Evolutionary conservation across 2,888 invertebrate species (phyloP), one percentile per base, ranked within the genome.

Genomic region (Noctua janthina): DNA sequence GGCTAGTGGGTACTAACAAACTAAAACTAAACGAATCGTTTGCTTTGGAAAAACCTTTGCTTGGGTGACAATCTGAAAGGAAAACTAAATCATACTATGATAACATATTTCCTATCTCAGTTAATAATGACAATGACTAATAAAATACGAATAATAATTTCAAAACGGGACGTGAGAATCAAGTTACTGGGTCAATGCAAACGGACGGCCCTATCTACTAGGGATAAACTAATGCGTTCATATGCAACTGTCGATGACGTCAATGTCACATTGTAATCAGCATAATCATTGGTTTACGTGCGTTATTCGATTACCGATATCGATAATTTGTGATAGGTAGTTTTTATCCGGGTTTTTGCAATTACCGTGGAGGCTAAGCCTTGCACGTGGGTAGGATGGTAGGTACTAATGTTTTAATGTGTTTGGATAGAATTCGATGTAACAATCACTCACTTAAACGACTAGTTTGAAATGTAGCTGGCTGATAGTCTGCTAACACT

Each of bases 181-280:
- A n/a, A 64, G 17, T n/a, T 67, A 81, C 46, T 90, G 29, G 92
- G 90, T 92, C 92, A 91, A 74, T 89, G 90, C 80, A 84, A 81
- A 79, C 89, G 90, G 79, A 83, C 79, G 74, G 56, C 1, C 69
- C 59, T 89, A 87, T 87, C 88, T 83, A 76, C 39, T 78, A 85
- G 86, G 92, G 87, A 89, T 89, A 76, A 72, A 46, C 43, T 29
- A 77, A 81, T 81, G 69, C 62, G 15, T 46, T 68, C 68, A 87
- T 72, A 83, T 73, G 78, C 78, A 73, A 56, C 17, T 51, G 59
- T 49, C 49, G 46, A 73, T 81, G 80, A 87, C 85, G 87, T 79
- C 87, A 83, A 66, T 11, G 15, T 23, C 1, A 10, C 46, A 43
- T 0, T 67, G 62, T 84, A 68, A 84, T 87, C 85, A 67, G 56